Percentiles rank a stretch among this genome's conserved stretches.
phyloP scores from a whole-genome alignment of 1,140 invertebrate genomes.

The Cotesia chilonis region DNA sequence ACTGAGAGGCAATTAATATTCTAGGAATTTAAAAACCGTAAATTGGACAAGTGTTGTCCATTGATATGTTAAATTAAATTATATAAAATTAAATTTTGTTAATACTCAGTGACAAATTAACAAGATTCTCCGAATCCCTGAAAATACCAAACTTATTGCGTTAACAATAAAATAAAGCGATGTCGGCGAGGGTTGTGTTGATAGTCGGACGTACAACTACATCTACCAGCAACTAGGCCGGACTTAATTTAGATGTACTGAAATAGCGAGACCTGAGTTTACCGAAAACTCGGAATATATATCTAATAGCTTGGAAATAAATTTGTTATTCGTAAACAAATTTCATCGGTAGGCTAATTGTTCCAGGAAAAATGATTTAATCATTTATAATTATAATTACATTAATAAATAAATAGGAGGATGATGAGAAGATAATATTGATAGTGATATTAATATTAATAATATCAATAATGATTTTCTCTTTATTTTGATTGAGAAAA shows the following conservation, averaged over 20 bases:
- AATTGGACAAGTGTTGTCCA: neutral
- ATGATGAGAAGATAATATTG: neutral
- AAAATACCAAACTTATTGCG: conserved; percentile 23
- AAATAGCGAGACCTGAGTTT: conserved; percentile 46
- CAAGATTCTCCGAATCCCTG: conserved; percentile 1
- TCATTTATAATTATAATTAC: too few species aligned
- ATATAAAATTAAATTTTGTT: neutral
- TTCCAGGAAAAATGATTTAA: neutral
- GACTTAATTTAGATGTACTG: conserved; percentile 55
- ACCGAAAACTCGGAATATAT: conserved; percentile 28
- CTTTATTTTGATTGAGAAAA: too few species aligned
- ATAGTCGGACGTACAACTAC: conserved; percentile 20
- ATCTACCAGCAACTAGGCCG: conserved; percentile 46
- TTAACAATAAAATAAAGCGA: conserved; percentile 32
- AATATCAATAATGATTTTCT: too few species aligned
- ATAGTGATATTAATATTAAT: too few species aligned
- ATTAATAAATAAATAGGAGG: too few species aligned
- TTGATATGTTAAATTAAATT: neutral
- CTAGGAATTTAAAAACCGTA: too few species aligned
- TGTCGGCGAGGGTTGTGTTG: conserved; percentile 38
- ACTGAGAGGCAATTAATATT: too few species aligned
- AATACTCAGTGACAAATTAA: conserved; percentile 13
- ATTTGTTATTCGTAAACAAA: conserved; percentile 39
- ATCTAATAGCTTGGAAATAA: neutral
- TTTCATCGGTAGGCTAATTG: conserved; percentile 43